A percentile compares a stretch with the other conserved stretches of the same genome.
These are phyloP conservation scores for Gerris lacustris DNA, from an alignment of 2,888 invertebrate species.

Conservation along the genomic window DNA sequence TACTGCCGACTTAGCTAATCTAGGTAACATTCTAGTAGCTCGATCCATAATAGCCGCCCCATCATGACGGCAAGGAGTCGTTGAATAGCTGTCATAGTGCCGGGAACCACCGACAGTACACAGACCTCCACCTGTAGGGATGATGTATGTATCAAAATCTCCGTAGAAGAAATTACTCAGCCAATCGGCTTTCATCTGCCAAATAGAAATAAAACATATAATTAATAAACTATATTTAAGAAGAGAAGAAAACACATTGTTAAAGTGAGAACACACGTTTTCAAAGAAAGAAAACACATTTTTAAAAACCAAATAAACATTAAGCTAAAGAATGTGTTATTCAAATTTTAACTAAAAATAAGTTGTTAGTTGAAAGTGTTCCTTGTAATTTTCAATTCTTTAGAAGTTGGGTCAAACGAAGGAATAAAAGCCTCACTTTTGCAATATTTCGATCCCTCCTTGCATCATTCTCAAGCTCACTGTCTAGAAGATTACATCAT, in stretches of 20 bases:
- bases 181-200: conserved; percentile 70
- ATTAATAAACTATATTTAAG: not conserved
- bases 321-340: no score
- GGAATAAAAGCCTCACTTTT: no score
- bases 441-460: no score
- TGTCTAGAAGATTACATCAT: no score
- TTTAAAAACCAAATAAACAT: no score
- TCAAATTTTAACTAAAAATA: no score
- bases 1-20: conserved; percentile 43
- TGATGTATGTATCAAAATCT: conserved; percentile 73
- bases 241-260: not conserved
- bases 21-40: conserved; percentile 62
- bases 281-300: no score
- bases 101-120: conserved; percentile 78
- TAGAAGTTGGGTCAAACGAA: no score
- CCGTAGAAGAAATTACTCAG: conserved; percentile 77
- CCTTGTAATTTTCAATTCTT: no score
- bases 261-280: no score
- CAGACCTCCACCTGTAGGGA: conserved; percentile 58
- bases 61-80: conserved; percentile 55
- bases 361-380: no score
- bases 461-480: no score
- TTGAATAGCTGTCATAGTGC: conserved; percentile 65
- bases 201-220: conserved; percentile 13
- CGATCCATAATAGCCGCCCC: conserved; percentile 63